Evolutionary conservation across 2,113 vertebrate genomes (phyloP), one percentile per base, ranked within the genome.

Genomic region (Vombatus ursinus): DNA sequence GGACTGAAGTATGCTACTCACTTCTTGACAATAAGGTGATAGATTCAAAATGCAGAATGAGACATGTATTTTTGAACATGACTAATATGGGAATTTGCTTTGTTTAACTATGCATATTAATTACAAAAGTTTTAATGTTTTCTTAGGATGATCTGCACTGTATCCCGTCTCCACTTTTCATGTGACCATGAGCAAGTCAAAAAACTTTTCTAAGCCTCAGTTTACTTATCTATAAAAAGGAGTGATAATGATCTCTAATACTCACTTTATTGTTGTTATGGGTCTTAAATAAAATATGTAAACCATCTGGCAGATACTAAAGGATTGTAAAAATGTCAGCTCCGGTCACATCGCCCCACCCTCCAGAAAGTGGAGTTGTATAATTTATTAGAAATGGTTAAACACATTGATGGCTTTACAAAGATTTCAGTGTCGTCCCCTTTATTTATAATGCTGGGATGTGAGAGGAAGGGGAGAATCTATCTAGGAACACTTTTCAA

Each of bases 401-500:
- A 84, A 84, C n/a, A 84, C 19, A 44, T 16, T 44, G n/a, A 84
- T 84, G n/a, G n/a, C 68, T 84, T 84, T 84, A 84, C n/a, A 84
- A 44, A 84, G 68, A 84, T 84, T 84, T 44, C 68, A 84, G 37
- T 23, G n/a, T 44, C 19, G 44, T 44, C 16, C 16, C n/a, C 68
- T 84, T 90, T 50, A 28, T 90, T 28, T 90, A 8, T 49, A 47
- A 90, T 25, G 26, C 9, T 28, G 47, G 14, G 10, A 26, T 90
- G 48, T 26, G 90, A 11, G 9, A 48, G 24, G 48, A 90, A 28
- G 47, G 90, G 48, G 48, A 50, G 24, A 90, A 90, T 26, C 90
- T 10, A 90, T 89, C 44, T 93, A 90, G 93, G 89, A 93, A 44
- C 94, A 44, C 51, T 53, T 97, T 98, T 97, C 94, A 25, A 91